Base-by-base conservation (phyloP, 2,113 vertebrate genomes). In the Brachypodius melanocephalos region DNA sequence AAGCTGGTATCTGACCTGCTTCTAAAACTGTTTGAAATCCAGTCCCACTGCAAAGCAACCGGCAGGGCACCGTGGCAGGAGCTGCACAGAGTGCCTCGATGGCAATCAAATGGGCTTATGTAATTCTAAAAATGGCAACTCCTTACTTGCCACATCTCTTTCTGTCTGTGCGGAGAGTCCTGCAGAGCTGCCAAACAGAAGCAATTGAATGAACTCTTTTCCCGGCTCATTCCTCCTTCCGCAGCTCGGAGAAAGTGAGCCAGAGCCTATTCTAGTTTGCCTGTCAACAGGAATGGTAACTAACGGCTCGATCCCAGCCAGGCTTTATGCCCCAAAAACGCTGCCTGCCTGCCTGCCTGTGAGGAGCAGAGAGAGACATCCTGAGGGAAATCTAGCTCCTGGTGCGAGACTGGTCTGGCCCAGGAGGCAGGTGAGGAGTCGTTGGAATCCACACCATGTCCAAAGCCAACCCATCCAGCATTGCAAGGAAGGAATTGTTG, bases 181-280 rank as follows among this genome's bases (percentile, higher is more conserved):
- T 94, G 95, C 96, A 91, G 94, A 95, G 95, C 95, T 97, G 96
- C 95, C 91, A 95, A 93, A 96, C 89, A 94, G 95, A 95, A 95
- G 95, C 95, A 92, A 93, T 93, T 92, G 89, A 97, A 95, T 95
- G 95, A 96, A 95, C 96, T 95, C 93, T 95, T 95, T 95, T 97
- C 94, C 94, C 91, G 22, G 91, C 94, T 95, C 74, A 91, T 94
- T 97, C 91, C 91, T 95, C 71, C 93, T 95, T 95, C 96, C 92
- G 94, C 90, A 97, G 95, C 95, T 93, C 28, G 3, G 72, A 92
- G 95, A 93, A 93, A 95, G 95, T 83, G 96, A 97, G 96, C 95
- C 96, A 97, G 95, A 96, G 95, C 96, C 92, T 97, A 88, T 96
- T 97, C 94, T 88, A 95, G 96, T 96, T 97, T 94, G 95, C 95